These are phyloP conservation scores for Apodemus sylvaticus DNA, from an alignment of 2,113 vertebrate genomes.

Conservation along the genomic window DNA sequence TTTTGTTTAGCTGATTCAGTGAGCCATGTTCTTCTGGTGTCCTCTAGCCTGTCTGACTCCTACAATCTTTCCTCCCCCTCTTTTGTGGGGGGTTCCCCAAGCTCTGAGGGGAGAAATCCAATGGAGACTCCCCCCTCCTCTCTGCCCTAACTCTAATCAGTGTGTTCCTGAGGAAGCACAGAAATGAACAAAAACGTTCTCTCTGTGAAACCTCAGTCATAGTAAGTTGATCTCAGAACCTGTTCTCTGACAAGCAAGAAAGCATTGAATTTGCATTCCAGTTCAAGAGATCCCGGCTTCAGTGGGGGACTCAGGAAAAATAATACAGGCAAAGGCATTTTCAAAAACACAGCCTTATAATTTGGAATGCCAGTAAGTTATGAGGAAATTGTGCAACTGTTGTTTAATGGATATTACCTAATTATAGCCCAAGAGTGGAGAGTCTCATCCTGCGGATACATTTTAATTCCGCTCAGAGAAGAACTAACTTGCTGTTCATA, in stretches of 20 bases:
- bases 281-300: background rate
- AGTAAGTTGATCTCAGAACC: background rate
- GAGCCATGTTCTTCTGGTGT: no score
- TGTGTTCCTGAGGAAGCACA: background rate
- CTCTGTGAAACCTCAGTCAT: background rate
- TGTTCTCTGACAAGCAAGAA: background rate
- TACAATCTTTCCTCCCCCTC: background rate
- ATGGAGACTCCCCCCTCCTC: background rate
- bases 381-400: conserved; percentile 75
- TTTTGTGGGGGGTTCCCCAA: background rate
- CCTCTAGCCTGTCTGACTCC: background rate
- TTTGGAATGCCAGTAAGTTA: conserved; percentile 74
- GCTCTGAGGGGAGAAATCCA: background rate
- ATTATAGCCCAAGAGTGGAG: conserved; percentile 62
- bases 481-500: conserved; percentile 27
- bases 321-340: conserved; percentile 24
- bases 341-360: conserved; percentile 56
- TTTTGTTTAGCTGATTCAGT: background rate
- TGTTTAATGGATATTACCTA: conserved; percentile 79
- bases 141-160: background rate
- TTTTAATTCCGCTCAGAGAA: conserved; percentile 65
- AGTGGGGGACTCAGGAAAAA: background rate
- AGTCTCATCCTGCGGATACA: conserved; percentile 59
- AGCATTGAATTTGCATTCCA: background rate
- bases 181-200: background rate